phyloP scores from a whole-genome alignment of 2,113 vertebrate genomes.

The Zeus faber region DNA sequence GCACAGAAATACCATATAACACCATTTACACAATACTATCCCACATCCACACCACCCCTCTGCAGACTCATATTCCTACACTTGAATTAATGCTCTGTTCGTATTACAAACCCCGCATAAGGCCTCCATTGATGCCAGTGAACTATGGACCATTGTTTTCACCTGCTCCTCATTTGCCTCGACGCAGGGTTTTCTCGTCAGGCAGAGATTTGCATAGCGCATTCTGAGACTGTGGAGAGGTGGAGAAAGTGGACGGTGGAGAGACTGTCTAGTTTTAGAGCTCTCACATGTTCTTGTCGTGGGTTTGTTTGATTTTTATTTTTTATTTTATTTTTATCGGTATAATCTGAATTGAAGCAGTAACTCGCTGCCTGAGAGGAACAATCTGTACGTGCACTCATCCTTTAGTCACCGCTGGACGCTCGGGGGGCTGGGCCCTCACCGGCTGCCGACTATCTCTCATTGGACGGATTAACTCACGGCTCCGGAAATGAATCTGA shows the following conservation, averaged over 20 bases:
- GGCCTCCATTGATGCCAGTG: constrained; percentile 55
- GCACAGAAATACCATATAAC: constrained; percentile 35
- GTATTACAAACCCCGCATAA: constrained; percentile 44
- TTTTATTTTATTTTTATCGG: constrained; percentile 48
- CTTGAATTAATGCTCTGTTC: constrained; percentile 61
- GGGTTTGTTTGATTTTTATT: constrained; percentile 20
- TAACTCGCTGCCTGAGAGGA: constrained; percentile 41
- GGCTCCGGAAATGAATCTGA: constrained; percentile 34
- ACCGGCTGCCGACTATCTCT: constrained; percentile 47
- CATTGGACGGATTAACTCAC: constrained; percentile 30
- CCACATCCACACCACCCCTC: constrained; percentile 8
- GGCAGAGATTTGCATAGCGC: constrained; percentile 20
- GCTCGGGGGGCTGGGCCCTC: constrained; percentile 72
- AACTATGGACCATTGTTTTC: constrained; percentile 48
- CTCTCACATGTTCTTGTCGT: too few species aligned
- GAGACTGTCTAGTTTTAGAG: constrained; percentile 37
- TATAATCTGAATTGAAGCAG: constrained; percentile 33
- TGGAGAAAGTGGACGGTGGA: too few species aligned
- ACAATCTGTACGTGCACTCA: constrained; percentile 28
- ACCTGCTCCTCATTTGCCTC: constrained; percentile 43
- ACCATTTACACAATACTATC: constrained; percentile 12
- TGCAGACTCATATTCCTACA: constrained; percentile 49
- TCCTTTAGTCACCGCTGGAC: constrained; percentile 57
- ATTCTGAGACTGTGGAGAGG: constrained; percentile 20
- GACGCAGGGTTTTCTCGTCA: constrained; percentile 35